Evolutionary conservation across 2,888 invertebrate species (phyloP), one percentile per base, ranked within the genome.

Genomic region (Stenchaetothrips biformis): DNA sequence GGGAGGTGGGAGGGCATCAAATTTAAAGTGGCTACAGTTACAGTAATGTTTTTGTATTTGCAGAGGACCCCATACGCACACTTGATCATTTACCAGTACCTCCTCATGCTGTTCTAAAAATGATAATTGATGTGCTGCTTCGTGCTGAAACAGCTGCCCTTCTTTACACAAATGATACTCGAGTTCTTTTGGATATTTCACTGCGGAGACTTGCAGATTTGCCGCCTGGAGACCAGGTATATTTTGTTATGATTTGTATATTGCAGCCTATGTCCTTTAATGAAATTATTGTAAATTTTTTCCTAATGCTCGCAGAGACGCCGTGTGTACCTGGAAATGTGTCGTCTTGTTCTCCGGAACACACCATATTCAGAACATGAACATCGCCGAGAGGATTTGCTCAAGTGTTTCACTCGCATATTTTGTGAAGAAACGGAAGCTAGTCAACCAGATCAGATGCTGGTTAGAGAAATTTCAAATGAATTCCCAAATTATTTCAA

Each of bases 141-240:
- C 91, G 91, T 83, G 90, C 91, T 83, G 90, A 91, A 83, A 96
- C 97, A 0, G 94, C 97, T 0, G 91, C 92, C 83, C 90, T 97
- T 82, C 95, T 98, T 88, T 98, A 98, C 87, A 96, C 97, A 0
- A 98, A 98, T 85, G 98, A 98, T 86, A 92, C 95, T 77, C 95
- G 95, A 87, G 98, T 98, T 77, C 90, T 98, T 81, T 93, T 98
- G 82, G 98, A 98, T 86, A 97, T 98, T 85, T 92, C 97, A 80
- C 92, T 96, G 79, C 89, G 98, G 79, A 96, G 97, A 87, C 90
- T 98, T 48, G 93, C 95, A 3, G 97, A 98, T 87, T 89, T 97
- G 82, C 93, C 95, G 77, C 92, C 96, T 7, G 96, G 95, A 48
- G 97, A 97, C 86, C 88, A 89, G 89, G 95, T 95, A 88, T 87